Evolutionary conservation across 2,888 invertebrate species (phyloP), one percentile per base, ranked within the genome.

Genomic region (Alloplasta piceator): DNA sequence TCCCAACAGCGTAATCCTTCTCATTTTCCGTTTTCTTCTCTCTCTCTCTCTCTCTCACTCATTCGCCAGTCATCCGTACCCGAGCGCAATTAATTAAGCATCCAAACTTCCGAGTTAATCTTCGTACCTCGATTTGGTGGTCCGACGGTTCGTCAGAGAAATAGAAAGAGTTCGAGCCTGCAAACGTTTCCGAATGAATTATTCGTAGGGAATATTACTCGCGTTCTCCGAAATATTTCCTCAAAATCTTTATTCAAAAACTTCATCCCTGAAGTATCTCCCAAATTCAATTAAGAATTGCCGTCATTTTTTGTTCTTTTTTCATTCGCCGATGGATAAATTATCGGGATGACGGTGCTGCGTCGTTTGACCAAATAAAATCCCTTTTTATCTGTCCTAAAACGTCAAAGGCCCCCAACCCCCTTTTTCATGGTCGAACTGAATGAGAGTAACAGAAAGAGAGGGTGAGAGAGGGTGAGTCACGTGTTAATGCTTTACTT

Each of bases 61-160:
- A 43, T 70, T 67, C 50, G 75, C 48, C 41, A 66, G 50, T 14
- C 74, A 46, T 80, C 77, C 55, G 61, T 73, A 52, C 74, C 70
- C 82, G 75, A 83, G 79, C 78, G 76, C 84, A 83, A 88, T 89
- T 90, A 89, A 90, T 90, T 89, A 89, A 89, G 89, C 86, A 88
- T 83, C 84, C 80, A 80, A 89, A 88, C 87, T 90, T 90, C 87
- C 87, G 88, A 90, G 87, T 87, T 85, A 87, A 88, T 88, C 87
- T 86, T 87, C 80, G 66, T 64, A 75, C 63, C 80, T 61, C 71
- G 80, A 79, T 82, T 83, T 78, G 71, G 60, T 82, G 63, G 73
- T 36, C 78, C 72, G 12, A 56, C 72, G 41, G 70, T 63, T 67
- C 75, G 52, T 52, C 67, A 26, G 60, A 38, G 60, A 0, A 50